Evolutionary conservation across 2,113 vertebrate species (phyloP).

Genomic region (Nettapus auritus): DNA sequence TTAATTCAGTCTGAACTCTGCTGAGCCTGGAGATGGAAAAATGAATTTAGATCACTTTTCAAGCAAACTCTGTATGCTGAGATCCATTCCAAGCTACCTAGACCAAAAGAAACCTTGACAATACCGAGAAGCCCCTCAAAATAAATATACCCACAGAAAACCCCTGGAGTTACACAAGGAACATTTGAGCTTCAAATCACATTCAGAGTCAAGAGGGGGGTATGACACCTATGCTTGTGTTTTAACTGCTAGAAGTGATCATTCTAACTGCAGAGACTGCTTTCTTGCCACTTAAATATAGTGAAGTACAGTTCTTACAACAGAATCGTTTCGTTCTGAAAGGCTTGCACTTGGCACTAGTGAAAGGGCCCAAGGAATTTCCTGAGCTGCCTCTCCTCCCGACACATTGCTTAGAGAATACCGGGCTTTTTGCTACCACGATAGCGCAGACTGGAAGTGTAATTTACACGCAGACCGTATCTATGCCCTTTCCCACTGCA

Average conservation of each 20-base stretch:
- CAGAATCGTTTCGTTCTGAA: background rate
- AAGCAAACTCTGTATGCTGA: background rate
- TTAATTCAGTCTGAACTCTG: background rate
- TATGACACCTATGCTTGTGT: background rate
- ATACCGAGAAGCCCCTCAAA: background rate
- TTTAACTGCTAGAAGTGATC: background rate
- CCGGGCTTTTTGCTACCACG: background rate
- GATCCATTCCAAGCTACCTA: background rate
- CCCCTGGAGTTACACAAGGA: background rate
- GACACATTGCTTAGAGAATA: background rate
- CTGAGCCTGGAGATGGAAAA: background rate
- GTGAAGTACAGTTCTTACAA: background rate
- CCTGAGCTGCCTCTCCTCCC: background rate
- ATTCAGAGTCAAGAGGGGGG: background rate
- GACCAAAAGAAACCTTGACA: background rate
- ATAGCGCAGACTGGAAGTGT: fast-evolving
- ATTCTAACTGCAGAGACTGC: background rate
- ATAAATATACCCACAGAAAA: background rate
- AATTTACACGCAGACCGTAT: too few species aligned
- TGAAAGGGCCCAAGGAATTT: background rate
- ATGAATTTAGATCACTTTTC: background rate
- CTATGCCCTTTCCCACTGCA: background rate
- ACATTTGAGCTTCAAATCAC: background rate
- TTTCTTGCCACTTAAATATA: background rate
- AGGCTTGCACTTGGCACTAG: background rate